Percentiles rank a stretch among this genome's conserved stretches.
phyloP scores from a whole-genome alignment of 2,888 invertebrate species.

The Amorpha juglandis region DNA sequence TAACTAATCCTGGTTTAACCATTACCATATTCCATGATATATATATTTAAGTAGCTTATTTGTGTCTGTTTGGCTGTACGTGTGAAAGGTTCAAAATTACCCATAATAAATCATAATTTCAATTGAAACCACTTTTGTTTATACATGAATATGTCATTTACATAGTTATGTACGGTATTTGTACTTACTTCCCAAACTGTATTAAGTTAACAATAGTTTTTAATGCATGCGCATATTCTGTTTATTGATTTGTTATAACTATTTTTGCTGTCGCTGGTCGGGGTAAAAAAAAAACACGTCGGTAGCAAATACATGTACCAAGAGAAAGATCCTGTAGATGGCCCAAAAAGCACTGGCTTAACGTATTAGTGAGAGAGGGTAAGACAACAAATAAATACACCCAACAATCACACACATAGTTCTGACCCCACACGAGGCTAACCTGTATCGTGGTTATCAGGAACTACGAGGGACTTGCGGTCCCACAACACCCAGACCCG shows the following conservation, averaged over 20 bases:
- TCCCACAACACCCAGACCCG: too few relatives aligned
- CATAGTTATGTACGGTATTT: constrained; percentile 1
- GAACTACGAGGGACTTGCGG: too few relatives aligned
- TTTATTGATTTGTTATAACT: not conserved
- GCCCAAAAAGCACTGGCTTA: too few relatives aligned
- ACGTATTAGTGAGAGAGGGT: too few relatives aligned
- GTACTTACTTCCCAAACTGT: not conserved
- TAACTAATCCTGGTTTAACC: constrained; percentile 36
- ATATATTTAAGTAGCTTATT: constrained; percentile 70
- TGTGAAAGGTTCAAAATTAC: constrained; percentile 21
- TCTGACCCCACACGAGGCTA: too few relatives aligned
- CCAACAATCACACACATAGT: too few relatives aligned
- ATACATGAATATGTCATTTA: not conserved
- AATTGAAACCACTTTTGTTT: constrained; percentile 12
- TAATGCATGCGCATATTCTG: constrained; percentile 1
- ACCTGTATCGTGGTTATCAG: too few relatives aligned
- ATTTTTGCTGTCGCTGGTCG: too few relatives aligned
- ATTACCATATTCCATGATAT: constrained; percentile 43
- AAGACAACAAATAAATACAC: too few relatives aligned
- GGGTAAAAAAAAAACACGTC: too few relatives aligned
- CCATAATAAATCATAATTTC: constrained; percentile 20
- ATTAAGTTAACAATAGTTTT: not conserved
- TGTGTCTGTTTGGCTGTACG: constrained; percentile 56
- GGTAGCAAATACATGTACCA: too few relatives aligned
- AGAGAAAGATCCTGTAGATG: too few relatives aligned